phyloP scores from a whole-genome alignment of 1,140 invertebrate species.

The Aphaenogaster floridana region DNA sequence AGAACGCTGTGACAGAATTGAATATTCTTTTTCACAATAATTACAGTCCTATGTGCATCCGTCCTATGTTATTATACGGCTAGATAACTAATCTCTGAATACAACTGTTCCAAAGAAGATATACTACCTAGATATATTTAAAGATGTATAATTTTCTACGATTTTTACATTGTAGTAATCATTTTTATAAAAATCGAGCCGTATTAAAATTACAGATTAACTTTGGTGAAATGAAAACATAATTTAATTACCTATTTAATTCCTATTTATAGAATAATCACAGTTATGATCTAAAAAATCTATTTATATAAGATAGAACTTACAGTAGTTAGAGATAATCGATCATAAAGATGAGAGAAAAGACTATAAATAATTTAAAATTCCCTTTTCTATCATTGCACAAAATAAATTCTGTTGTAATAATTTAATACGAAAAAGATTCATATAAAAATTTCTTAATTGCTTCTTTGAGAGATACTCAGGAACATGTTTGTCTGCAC shows the following conservation, averaged over 20 bases:
- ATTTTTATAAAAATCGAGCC: neutral
- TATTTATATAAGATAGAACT: neutral
- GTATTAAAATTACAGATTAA: conserved; percentile 1
- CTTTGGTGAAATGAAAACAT: neutral
- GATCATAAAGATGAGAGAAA: neutral
- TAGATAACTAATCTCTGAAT: neutral
- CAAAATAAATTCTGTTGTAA: neutral
- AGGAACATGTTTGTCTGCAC: conserved; percentile 14
- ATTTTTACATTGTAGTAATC: neutral
- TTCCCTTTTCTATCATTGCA: neutral
- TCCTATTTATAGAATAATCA: neutral
- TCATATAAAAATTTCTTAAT: neutral
- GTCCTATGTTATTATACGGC: neutral
- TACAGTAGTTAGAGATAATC: neutral
- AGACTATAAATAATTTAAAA: neutral
- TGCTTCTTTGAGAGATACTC: neutral
- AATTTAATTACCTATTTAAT: neutral
- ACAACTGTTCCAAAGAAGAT: neutral
- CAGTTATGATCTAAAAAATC: no score
- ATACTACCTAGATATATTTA: neutral
- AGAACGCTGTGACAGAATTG: neutral
- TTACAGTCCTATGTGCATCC: neutral
- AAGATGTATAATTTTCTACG: neutral
- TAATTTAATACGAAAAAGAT: neutral
- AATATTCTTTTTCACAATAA: neutral